These are phyloP conservation scores for Eptesicus fuscus DNA, from an alignment of 2,113 vertebrate species.

Conservation along the genomic window DNA sequence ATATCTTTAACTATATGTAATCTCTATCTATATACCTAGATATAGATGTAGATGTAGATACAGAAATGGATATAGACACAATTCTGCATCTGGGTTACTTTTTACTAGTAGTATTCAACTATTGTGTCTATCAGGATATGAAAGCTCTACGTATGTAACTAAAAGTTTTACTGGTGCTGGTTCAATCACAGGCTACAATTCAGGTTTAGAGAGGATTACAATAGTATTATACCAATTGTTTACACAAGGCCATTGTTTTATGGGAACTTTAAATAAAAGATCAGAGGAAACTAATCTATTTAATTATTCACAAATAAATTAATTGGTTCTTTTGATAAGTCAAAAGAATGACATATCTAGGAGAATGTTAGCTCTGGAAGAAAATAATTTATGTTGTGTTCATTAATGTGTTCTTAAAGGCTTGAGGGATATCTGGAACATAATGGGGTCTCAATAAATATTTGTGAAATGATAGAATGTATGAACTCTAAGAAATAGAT, in stretches of 20 bases:
- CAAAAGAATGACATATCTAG: not conserved
- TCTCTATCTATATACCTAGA: not conserved
- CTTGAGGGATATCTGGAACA: not conserved
- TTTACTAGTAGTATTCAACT: not conserved
- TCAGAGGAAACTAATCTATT: not conserved
- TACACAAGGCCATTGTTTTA: not conserved
- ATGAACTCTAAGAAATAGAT: not conserved
- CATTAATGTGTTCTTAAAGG: not conserved
- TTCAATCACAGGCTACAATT: not conserved
- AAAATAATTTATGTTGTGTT: not conserved
- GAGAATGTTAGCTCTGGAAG: not conserved
- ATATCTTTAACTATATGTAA: not conserved
- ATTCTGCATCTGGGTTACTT: not conserved
- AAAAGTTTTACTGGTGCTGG: not conserved
- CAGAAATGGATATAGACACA: not conserved
- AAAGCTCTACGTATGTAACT: not conserved
- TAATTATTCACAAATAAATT: slow-evolving; percentile 7
- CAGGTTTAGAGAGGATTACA: not conserved
- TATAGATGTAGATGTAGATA: not conserved
- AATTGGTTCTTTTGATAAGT: not conserved
- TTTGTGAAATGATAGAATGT: not conserved
- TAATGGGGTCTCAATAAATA: not conserved
- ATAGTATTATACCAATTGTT: not conserved
- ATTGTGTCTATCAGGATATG: not conserved
- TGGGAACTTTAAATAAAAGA: not conserved